Evolutionary conservation across 30 jellyfish, hydroid and myxozoan genomes (phyloP), one percentile per base, ranked within the genome.

Genomic region (Sanderia malayensis): DNA sequence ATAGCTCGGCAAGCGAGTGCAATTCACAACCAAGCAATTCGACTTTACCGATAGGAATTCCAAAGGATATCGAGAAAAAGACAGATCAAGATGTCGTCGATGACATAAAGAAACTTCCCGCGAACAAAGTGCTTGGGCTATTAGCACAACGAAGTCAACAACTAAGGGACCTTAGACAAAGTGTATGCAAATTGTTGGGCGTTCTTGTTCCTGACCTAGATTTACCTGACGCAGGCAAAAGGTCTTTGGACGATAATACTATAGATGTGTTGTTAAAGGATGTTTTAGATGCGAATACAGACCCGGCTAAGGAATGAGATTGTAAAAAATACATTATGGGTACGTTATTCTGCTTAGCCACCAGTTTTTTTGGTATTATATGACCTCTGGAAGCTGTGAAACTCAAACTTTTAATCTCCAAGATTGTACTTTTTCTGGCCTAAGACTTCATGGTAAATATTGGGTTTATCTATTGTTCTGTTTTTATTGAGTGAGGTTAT

Each of bases 121-220:
- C 1, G 3, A 82, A 44, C 0, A 34, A 60, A 19, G 26, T 31
- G 24, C 46, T 58, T 1, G 67, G 52, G 4, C 37, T 28, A 19
- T 77, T 92, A 37, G 84, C 75, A 13, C 80, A 61, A 47, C 74
- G 98, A 44, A 84, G 93, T 70, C 98, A 92, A 65, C 93, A 73
- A 70, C 83, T 92, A 22, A 78, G 96, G 41, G 94, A 92, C 49
- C 77, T 92, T 18, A 68, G 94, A 31, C 67, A 64, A 58, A 92
- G 95, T 46, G 79, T 84, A 7, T 84, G 95, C 45, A 67, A 74
- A 28, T 84, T 84, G 0, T 70, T 84, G 61, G 87, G 90, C 9
- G 71, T 84, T 6, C 76, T 84, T 17, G 95, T 84, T 1, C 95
- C 95, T 1, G 95, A 84, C 20, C 32, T 84, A 1, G 71, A 74